Percentiles rank a stretch among this genome's conserved stretches.
These are phyloP conservation scores for Aphaenogaster ashmeadi DNA, from an alignment of 1,140 invertebrate species.

Conservation along the genomic window DNA sequence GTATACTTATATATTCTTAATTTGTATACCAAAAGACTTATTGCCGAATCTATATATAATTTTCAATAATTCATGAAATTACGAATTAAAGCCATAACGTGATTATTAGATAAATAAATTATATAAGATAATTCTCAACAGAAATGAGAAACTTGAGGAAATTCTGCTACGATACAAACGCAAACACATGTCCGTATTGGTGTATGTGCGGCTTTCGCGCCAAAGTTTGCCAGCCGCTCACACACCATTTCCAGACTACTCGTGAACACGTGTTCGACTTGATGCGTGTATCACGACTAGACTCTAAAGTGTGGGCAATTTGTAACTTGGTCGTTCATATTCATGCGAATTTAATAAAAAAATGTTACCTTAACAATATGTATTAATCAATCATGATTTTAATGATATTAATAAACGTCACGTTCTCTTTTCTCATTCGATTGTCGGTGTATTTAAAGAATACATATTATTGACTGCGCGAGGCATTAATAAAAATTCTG, in stretches of 20 bases:
- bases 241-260: constrained; percentile 47
- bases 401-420: background rate
- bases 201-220: constrained; percentile 50
- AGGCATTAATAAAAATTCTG: constrained; percentile 23
- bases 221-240: constrained; percentile 54
- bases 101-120: constrained; percentile 27
- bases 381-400: background rate
- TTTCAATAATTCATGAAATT: background rate
- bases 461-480: background rate
- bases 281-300: constrained; percentile 43
- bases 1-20: background rate
- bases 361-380: background rate
- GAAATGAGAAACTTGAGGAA: constrained; percentile 42
- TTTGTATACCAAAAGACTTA: background rate
- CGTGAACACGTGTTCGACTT: constrained; percentile 57
- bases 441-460: background rate
- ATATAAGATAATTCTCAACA: background rate
- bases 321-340: constrained; percentile 20
- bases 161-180: constrained; percentile 35
- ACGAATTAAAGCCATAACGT: background rate
- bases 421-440: background rate
- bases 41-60: background rate
- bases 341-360: constrained; percentile 21
- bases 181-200: constrained; percentile 27
- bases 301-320: constrained; percentile 49